Evolutionary conservation across 2,113 vertebrate species (phyloP).

Genomic region (Cyanistes caeruleus): DNA sequence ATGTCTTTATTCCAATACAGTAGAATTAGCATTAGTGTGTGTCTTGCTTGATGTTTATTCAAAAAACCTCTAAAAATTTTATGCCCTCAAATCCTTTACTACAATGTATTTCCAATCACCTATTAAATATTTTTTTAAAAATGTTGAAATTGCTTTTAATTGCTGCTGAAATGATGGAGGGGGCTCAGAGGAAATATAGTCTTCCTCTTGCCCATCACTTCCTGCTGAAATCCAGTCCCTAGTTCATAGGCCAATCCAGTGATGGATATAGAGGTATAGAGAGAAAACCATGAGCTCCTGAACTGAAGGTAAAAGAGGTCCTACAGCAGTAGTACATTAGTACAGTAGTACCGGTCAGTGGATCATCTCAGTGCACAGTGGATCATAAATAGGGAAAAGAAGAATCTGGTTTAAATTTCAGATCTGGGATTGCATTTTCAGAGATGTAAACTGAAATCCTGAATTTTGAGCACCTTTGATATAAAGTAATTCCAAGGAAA

Average conservation of each 20-base stretch:
- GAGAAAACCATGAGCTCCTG: not conserved
- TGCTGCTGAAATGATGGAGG: not conserved
- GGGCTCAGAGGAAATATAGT: not conserved
- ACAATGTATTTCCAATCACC: not conserved
- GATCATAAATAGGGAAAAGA: not conserved
- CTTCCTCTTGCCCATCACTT: not conserved
- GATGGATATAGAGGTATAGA: not conserved
- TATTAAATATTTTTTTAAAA: fast-evolving
- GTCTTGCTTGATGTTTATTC: not conserved
- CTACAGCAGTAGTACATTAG: not conserved
- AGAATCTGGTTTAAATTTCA: not conserved
- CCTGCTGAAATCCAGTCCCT: not conserved
- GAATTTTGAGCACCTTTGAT: not conserved
- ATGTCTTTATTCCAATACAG: not conserved
- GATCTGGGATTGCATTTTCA: not conserved
- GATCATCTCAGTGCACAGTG: not conserved
- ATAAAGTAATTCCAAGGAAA: not conserved
- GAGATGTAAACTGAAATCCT: not conserved
- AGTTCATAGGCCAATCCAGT: not conserved
- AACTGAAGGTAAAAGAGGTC: not conserved
- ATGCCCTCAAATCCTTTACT: not conserved
- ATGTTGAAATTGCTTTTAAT: not conserved
- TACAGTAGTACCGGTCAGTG: not conserved
- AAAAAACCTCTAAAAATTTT: not conserved
- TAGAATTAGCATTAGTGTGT: not conserved